Base-by-base conservation (phyloP, 2,888 invertebrate genomes). In the Sarcophaga carnaria region DNA sequence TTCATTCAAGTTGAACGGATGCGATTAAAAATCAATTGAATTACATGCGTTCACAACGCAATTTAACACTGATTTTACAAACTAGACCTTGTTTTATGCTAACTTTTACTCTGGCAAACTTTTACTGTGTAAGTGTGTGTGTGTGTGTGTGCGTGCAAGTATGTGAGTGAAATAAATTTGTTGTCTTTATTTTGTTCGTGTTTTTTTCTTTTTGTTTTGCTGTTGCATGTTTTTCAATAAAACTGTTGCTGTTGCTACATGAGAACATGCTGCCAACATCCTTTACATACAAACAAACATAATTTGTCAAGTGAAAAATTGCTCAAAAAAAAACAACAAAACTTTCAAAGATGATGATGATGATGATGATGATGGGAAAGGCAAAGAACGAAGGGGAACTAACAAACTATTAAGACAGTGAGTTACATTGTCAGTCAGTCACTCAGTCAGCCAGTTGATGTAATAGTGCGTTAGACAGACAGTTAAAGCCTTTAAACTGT, bases 291-390 rank as follows among this genome's bases (percentile, higher is more conserved):
- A 79, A 76, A 76, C 90, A 90, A 90, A 91, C 89, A 91, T 91
- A 91, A 91, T 91, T 91, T 91, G 91, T 91, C 91, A 91, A 91
- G 91, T 91, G 91, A 91, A 90, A 91, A 91, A 91, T 91, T 91
- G 91, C 91, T 91, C 90, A 89, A 91, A 91, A 90, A 77, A 37
- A 37, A 37, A 37, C 37, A 37, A 37, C 37, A 37, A 37, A 37
- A 37, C 37, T 37, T 37, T 37, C 37, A 37, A 37, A 37, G 37
- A 37, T 37, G 37, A 37, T 6, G 37, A 37, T 27, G 27, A 27
- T 0, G 5, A 49, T 49, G 54, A 54, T 14, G 54, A 49, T 1
- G 49, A 54, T 54, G 17, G 1, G 17, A 17, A 54, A 54, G 54
- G 54, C 54, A 54, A 12, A 54, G 4, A 2, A 4, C 2, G 2